Base-by-base conservation (phyloP, 37 sponge, comb jelly and placozoan genomes). In the Cladorhizidae sp. region DNA sequence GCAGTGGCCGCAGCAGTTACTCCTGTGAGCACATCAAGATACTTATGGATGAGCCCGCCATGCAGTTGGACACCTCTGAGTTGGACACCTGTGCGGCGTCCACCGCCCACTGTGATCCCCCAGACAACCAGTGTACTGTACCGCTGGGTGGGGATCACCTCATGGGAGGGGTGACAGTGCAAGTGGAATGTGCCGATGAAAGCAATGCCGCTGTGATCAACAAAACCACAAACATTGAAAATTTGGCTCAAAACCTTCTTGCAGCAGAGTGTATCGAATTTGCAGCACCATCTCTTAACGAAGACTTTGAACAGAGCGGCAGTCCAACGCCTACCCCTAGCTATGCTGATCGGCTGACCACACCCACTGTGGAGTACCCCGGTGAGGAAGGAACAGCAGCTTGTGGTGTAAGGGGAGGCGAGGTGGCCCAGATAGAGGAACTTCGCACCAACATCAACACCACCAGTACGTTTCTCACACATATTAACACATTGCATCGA, bases 21-120 rank as follows among this genome's bases (percentile, higher is more conserved):
- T 35, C 36, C 25, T 65, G 67, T 65, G 67, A 65, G 31, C 67
- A 65, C 67, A 65, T 65, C 35, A 65, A 65, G 35, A 65, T 65
- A 5, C 18, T 65, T 2, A 32, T 65, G 31, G 32, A 18, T 7
- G 67, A 65, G 8, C 3, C 67, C 36, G 32, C 36, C 2, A 2
- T 5, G 7, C 2, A 31, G 3, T 28, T 31, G 5, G 67, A 35
- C 35, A 28, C 67, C 32, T 65, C 17, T 3, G 12, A 65, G n/a
- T n/a, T n/a, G n/a, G n/a, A n/a, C n/a, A n/a, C n/a, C n/a, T n/a
- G n/a, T n/a, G n/a, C n/a, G n/a, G n/a, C n/a, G n/a, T n/a, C n/a
- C n/a, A n/a, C 35, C 35, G 9, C 36, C 9, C 2, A 32, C 17
- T 65, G 33, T 31, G 18, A 21, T 58, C 18, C 59, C 5, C 59